phyloP scores from a whole-genome alignment of 2,113 vertebrate species.

The Alces alces region DNA sequence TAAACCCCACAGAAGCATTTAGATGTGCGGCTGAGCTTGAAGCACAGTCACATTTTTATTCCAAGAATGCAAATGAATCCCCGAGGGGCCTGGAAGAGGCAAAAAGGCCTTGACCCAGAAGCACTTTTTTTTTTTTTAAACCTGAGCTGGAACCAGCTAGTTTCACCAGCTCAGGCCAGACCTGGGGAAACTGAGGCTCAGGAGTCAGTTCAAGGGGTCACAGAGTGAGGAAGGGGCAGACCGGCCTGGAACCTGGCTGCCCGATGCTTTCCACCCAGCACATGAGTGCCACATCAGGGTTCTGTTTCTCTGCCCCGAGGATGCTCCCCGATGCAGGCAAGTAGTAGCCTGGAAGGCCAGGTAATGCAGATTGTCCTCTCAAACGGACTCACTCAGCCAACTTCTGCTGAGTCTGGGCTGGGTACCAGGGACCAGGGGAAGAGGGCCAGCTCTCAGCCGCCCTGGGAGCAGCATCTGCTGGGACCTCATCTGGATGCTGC shows the following conservation, averaged over 20 bases:
- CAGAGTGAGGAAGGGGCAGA: background rate
- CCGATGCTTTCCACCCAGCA: fast-evolving
- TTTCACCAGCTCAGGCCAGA: background rate
- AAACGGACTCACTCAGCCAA: background rate
- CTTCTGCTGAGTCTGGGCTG: fast-evolving
- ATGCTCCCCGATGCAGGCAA: fast-evolving
- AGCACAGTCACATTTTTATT: constrained; percentile 58
- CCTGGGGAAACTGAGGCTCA: background rate
- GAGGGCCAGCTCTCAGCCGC: background rate
- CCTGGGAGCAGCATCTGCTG: background rate
- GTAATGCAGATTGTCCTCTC: fast-evolving
- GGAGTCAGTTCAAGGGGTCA: background rate
- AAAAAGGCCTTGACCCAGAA: background rate
- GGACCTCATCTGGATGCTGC: background rate
- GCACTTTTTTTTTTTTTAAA: background rate
- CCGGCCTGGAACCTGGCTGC: no score
- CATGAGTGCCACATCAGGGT: background rate
- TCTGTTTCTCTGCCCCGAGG: no score
- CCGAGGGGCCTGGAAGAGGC: constrained; percentile 18
- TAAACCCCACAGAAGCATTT: constrained; percentile 58
- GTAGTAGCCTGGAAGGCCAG: background rate
- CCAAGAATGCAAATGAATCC: constrained; percentile 49
- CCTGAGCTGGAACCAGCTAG: background rate
- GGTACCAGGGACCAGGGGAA: background rate
- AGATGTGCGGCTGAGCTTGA: constrained; percentile 35